Evolutionary conservation across 2,888 invertebrate genomes (phyloP), one percentile per base, ranked within the genome.

Genomic region (Melanargia galathea): DNA sequence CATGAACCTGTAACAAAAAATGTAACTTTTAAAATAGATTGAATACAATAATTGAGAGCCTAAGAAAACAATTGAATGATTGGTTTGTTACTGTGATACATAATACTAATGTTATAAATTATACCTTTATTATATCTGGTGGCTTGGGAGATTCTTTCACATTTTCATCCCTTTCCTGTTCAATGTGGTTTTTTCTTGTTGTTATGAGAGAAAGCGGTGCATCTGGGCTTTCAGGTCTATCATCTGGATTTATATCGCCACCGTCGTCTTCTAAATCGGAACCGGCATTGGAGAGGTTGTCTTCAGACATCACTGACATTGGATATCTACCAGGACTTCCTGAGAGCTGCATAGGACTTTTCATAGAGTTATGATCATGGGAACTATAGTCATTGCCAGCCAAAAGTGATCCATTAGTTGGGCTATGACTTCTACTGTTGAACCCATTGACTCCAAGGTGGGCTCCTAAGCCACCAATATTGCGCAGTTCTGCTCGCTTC

Each of bases 401-500:
- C 83, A 95, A 92, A 67, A 94, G 86, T 5, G 94, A 93, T 30
- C 93, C 93, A 71, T 94, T 94, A 1, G 92, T 92, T 13, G 94
- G 93, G 75, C 94, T 94, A 73, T 94, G 94, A 72, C 93, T 94
- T 74, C 92, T 92, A 70, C 93, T 93, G 69, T 92, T 92, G 72
- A 94, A 94, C 11, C 94, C 94, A 75, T 94, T 94, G 10, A 93
- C 86, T 8, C 93, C 92, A 72, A 92, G 87, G 78, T 91, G 95
- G 76, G 90, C 94, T 62, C 91, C 86, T 56, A 91, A 70, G 56
- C 95, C 93, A 62, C 93, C 89, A 71, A 93, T 92, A 80, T 93
- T 92, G 69, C 96, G 92, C 76, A 95, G 92, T 87, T 97, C 97
- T 2, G 97, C 97, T 46, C 98, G 93, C 79, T 98, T 97, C 81